Base-by-base conservation (phyloP, 2,797 vertebrate species). In the Neosilurus mollespiculum region DNA sequence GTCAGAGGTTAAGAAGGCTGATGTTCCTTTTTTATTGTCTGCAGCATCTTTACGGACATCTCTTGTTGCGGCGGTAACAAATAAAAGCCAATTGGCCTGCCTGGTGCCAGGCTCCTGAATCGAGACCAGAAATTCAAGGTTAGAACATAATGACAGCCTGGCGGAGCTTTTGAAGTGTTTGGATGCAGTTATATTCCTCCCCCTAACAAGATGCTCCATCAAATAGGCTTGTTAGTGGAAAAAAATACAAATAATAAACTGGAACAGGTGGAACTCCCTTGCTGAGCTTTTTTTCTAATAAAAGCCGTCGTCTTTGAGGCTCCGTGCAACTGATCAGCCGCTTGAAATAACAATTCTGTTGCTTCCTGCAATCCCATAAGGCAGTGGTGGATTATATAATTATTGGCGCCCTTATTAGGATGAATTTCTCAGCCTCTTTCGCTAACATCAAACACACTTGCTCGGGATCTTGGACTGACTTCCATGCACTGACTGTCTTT, bases 71-170 rank as follows among this genome's bases (percentile, higher is more conserved):
- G 11, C 15, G 18, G 16, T 34, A 59, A 59, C 51, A 37, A 18
- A 20, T 10, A 62, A 67, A 62, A 18, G 12, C 56, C 61, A 43
- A 15, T 37, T 62, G 37, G 22, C 65, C 22, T 34, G 43, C 4
- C 16, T 56, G 65, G 69, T 62, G 59, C 15, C n/a, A 30, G 43
- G 8, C 62, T n/a, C 10, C 15, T 37, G 14, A 34, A 81, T 59
- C 1, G 14, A 51, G 16, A 53, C 9, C 65, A 24, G n/a, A 54
- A 51, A 76, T 49, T 84, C 67, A 78, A 82, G 82, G 34, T 72
- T 11, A 77, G 34, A 69, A 76, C 6, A 34, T 67, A 71, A 82
- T 76, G 83, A 87, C 58, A 70, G 65, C 24, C 64, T 26, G 6
- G 8, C 9, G 12, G 43, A 22, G 59, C 49, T 49, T 16, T 59